phyloP scores from a whole-genome alignment of 2,888 invertebrate genomes.

The Prenolepis imparis region DNA sequence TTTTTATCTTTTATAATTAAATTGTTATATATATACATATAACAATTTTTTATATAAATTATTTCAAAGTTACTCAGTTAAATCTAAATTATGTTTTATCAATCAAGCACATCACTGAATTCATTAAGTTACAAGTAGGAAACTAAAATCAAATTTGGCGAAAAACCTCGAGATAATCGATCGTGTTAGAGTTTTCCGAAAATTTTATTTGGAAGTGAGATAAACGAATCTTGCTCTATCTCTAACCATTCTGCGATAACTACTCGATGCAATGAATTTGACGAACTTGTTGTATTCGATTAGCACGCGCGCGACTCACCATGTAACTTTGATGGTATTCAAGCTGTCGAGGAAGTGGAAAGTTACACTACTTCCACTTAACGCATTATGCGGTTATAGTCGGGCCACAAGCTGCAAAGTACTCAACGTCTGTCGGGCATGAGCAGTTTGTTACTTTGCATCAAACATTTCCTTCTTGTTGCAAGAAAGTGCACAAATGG shows the following conservation, averaged over 20 bases:
- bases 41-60: neutral
- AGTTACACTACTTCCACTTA: slow-evolving; percentile 72
- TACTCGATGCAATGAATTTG: slow-evolving; percentile 68
- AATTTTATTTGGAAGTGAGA: slow-evolving; percentile 20
- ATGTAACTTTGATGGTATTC: slow-evolving; percentile 71
- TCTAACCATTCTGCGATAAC: slow-evolving; percentile 54
- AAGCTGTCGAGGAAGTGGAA: slow-evolving; percentile 72
- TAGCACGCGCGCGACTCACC: slow-evolving; percentile 63
- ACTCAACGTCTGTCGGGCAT: slow-evolving; percentile 57
- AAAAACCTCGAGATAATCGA: neutral
- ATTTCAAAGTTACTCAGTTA: neutral
- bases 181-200: slow-evolving; percentile 6
- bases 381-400: slow-evolving; percentile 71
- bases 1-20: neutral
- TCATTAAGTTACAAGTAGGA: neutral
- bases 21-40: neutral
- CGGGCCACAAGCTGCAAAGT: slow-evolving; percentile 63
- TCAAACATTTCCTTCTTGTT: slow-evolving; percentile 21
- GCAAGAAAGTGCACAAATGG: neutral
- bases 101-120: neutral
- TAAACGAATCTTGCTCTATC: slow-evolving; percentile 57
- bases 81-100: neutral
- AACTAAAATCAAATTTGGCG: slow-evolving; percentile 37
- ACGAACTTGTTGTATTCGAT: slow-evolving; percentile 73
- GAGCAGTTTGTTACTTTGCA: slow-evolving; percentile 34